Evolutionary conservation across 2,888 invertebrate genomes (phyloP), one percentile per base, ranked within the genome.

Genomic region (Ochropleura leucogaster): DNA sequence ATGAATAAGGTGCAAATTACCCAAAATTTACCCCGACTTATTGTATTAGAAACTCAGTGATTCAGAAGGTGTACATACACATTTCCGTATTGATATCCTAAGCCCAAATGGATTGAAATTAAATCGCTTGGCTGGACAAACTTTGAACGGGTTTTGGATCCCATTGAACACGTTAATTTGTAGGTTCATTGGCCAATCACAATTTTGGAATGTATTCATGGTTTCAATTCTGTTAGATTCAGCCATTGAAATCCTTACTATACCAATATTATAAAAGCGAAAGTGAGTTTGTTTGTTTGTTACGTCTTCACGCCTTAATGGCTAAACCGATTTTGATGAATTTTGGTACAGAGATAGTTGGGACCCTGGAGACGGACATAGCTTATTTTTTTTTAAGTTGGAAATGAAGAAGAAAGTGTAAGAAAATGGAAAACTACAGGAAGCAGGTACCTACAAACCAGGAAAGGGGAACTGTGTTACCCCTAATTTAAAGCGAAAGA

Each of bases 51-150:
- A 79, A 68, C 76, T 46, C 84, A 80, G 55, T 65, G 79, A 63
- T 59, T 79, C 72, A 63, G 79, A 79, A 82, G 42, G 46, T 74
- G 63, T 69, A 71, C 30, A 46, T 68, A 53, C 42, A 79, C 40
- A 62, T 60, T 16, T 42, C 18, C 51, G 65, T 60, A 79, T 72
- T 76, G 75, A 83, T 64, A 63, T 79, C 64, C 73, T 55, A 44
- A 75, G 66, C 71, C 72, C 68, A 71, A 82, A 74, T 72, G 73
- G 75, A 77, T 80, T 72, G 65, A 74, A 81, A 84, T 83, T 72
- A 71, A 79, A 63, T 62, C 72, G 71, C 67, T 74, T 77, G 79
- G 72, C 44, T 75, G 68, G 60, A 60, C 40, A 67, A 79, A 79
- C 71, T 74, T 77, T 75, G 55, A 62, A 62, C 42, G 14, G 42